Evolutionary conservation across 30 jellyfish, hydroid and myxozoan genomes (phyloP), one percentile per base, ranked within the genome.

Genomic region (Aurelia coerulea): DNA sequence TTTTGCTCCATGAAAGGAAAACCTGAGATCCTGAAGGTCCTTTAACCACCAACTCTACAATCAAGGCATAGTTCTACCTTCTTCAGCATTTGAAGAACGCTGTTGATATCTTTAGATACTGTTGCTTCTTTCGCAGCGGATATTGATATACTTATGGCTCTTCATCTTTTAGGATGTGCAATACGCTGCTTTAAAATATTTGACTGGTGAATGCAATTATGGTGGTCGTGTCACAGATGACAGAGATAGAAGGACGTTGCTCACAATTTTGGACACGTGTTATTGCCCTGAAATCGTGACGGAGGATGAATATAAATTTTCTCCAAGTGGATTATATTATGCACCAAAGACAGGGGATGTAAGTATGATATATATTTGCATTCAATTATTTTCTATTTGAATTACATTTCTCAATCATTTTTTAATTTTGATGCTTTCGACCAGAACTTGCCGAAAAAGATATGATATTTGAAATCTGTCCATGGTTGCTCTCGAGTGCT

Each of bases 151-250:
- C 49, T 39, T 31, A 18, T 34, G 13, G 62, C 14, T 65, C 65
- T 73, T 46, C 18, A 35, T 78, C 53, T 68, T 73, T 23, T 84
- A 93, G 98, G 97, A 88, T 14, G 98, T 93, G 6, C 98, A 85
- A 39, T 82, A 54, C 58, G 98, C 91, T 35, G 98, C 98, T 16
- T 50, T 93, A 81, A 93, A 87, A 62, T 93, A 93, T 80, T 39
- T 93, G 74, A 93, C 98, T 0, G 98, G 98, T 15, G 97, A 93
- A 74, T 93, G 98, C 69, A 93, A 93, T 68, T 93, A 93, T 64
- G 98, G 98, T 19, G 98, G 98, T 65, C 91, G 98, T 4, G 98
- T 93, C 1, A 93, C 98, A 17, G 98, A 93, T 73, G 97, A 88
- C 67, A 83, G 96, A 39, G 98, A 93, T 65, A 73, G 98, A 31